A percentile compares a stretch with the other conserved stretches of the same genome.
Conservation (phyloP, 2,113 vertebrate species). For the Sinosuthora webbiana region DNA sequence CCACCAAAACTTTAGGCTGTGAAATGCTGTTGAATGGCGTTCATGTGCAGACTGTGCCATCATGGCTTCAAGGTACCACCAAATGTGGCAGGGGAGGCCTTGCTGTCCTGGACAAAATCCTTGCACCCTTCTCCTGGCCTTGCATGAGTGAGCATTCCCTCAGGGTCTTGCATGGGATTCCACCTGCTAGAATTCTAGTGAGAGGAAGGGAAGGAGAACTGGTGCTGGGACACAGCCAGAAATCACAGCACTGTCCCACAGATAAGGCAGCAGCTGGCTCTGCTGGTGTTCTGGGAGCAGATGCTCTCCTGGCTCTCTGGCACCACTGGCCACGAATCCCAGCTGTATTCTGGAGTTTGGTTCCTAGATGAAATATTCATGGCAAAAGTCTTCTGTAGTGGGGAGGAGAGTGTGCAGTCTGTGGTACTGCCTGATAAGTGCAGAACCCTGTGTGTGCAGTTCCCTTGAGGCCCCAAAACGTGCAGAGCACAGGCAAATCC, state of each 20-base stretch:
- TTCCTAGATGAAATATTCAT: background rate
- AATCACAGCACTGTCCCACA: background rate
- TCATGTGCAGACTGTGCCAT: background rate
- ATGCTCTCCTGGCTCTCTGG: background rate
- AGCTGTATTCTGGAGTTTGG: background rate
- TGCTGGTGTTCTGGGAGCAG: background rate
- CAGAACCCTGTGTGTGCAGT: fast-evolving
- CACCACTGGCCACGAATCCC: background rate
- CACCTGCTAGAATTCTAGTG: background rate
- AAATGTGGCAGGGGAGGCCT: background rate
- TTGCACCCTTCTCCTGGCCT: background rate
- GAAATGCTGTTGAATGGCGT: background rate
- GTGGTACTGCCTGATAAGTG: background rate
- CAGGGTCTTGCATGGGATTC: background rate
- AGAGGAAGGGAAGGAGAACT: background rate
- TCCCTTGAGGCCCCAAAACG: background rate
- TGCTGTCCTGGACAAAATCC: background rate
- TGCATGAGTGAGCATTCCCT: background rate
- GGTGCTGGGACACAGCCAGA: background rate
- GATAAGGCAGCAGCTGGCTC: background rate
- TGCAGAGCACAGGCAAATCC: background rate
- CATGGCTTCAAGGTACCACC: background rate
- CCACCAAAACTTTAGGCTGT: background rate
- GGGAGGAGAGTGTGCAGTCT: background rate
- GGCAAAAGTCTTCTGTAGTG: background rate